phyloP scores from a whole-genome alignment of 2,797 vertebrate genomes.

The Clarias laeviceps region DNA sequence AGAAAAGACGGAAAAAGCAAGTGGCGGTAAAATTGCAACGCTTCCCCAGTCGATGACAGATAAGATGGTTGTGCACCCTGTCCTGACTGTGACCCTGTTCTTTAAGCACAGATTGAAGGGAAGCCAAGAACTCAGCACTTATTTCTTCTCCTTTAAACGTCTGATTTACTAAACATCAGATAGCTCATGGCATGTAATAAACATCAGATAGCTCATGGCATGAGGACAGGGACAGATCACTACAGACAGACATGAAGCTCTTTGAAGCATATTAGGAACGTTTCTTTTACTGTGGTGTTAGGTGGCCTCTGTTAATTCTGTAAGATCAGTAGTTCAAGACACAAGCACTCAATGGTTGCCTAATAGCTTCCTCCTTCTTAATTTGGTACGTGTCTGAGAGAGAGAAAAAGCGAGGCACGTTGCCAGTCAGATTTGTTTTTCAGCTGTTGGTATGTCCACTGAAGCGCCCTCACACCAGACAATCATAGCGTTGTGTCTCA shows the following conservation, averaged over 20 bases:
- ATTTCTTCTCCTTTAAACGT: neutral
- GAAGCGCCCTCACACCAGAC: conserved; percentile 17
- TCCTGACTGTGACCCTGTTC: conserved; percentile 16
- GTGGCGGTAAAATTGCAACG: neutral
- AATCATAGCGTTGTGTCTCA: conserved; percentile 5
- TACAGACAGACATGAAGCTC: neutral
- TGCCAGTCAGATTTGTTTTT: conserved; percentile 25
- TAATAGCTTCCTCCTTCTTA: conserved; percentile 21
- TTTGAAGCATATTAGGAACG: neutral
- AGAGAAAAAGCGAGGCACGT: neutral
- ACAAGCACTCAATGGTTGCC: conserved; percentile 18
- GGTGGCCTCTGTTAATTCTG: neutral
- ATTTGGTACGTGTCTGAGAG: conserved; percentile 29
- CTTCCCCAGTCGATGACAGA: conserved; percentile 12
- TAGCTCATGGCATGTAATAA: neutral
- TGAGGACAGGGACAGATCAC: conserved; percentile 5
- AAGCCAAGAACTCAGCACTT: conserved; percentile 1
- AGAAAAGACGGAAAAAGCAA: conserved; percentile 56
- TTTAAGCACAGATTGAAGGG: neutral
- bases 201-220: neutral
- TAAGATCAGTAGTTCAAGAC: neutral
- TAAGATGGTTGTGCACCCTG: neutral
- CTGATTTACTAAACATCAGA: conserved; percentile 9
- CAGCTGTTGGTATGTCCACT: conserved; percentile 31
- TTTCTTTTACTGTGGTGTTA: neutral